Base-by-base conservation (phyloP, 2,113 vertebrate species). In the Oxyura jamaicensis region DNA sequence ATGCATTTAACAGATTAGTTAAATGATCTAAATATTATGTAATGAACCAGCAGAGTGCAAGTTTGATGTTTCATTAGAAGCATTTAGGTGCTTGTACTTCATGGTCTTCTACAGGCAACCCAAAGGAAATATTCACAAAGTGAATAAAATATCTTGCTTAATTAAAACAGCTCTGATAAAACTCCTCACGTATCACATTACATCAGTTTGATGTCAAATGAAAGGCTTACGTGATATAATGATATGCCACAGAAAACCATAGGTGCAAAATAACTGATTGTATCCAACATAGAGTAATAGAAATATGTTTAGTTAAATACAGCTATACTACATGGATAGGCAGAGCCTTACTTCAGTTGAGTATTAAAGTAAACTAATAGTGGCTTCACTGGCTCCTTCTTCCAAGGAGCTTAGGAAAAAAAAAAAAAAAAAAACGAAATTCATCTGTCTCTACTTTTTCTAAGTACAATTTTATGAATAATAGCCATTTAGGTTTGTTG, bases 351-450 rank as follows among this genome's bases (percentile, higher is more conserved):
- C 81, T 79, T 73, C 53, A 76, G 81, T 69, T 96, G 93, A 91
- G 42, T 36, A 66, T 83, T 95, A 92, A 88, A 95, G 50, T 44
- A 89, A 96, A 42, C 35, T 93, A 52, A 81, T 84, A 68, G 53
- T 71, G 88, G 83, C 69, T 93, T 93, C 94, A 73, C 53, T 79
- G 39, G 89, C n/a, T n/a, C n/a, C n/a, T n/a, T 93, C 91, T 96
- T 96, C 91, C 91, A 95, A 89, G 94, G 83, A 97, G 86, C 81
- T 66, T 48, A 41, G 11, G 17, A n/a, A 31, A 76, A 46, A 48
- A 48, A 48, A 44, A 44, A 44, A 8, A 44, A 44, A 44, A 6
- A 42, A 42, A 42, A 42, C 36, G 9, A 42, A 73, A 78, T 95
- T 85, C 62, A 73, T 89, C 73, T 78, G 65, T 86, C 86, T 95